Conservation (phyloP, 1,140 invertebrate species). For the Andricus grossulariae region DNA sequence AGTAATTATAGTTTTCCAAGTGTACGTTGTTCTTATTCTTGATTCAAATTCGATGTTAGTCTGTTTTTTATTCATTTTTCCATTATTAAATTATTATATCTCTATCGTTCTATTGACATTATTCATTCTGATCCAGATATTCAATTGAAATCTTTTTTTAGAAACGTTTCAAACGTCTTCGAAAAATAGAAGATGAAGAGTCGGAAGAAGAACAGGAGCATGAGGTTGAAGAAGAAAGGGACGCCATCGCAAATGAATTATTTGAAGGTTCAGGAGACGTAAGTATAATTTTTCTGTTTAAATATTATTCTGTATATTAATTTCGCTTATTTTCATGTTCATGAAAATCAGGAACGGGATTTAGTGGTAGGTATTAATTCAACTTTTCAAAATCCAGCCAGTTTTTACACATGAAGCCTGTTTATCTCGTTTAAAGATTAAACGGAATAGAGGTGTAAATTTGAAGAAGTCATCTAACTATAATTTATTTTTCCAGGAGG, state of each 20-base stretch:
- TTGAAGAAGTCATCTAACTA: slow-evolving; percentile 9
- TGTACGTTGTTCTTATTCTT: background rate
- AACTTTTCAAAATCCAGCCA: background rate
- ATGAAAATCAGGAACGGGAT: slow-evolving; percentile 63
- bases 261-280: slow-evolving; percentile 92
- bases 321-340: slow-evolving; percentile 49
- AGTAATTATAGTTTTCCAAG: background rate
- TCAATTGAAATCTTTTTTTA: slow-evolving; percentile 67
- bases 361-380: slow-evolving; percentile 56
- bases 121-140: background rate
- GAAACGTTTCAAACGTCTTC: slow-evolving; percentile 92
- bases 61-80: slow-evolving; percentile 35
- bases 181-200: slow-evolving; percentile 90
- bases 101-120: too few relatives aligned
- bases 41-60: background rate
- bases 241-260: slow-evolving; percentile 92
- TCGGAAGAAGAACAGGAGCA: slow-evolving; percentile 87
- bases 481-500: slow-evolving; percentile 79
- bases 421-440: background rate
- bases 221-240: slow-evolving; percentile 85
- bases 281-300: slow-evolving; percentile 67
- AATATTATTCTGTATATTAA: slow-evolving; percentile 34
- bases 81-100: too few relatives aligned
- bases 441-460: slow-evolving; percentile 2
- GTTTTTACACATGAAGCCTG: slow-evolving; percentile 4